A percentile compares a stretch with the other conserved stretches of the same genome.
Conservation (phyloP, 2,113 vertebrate species). For the Aldabrachelys gigantea region DNA sequence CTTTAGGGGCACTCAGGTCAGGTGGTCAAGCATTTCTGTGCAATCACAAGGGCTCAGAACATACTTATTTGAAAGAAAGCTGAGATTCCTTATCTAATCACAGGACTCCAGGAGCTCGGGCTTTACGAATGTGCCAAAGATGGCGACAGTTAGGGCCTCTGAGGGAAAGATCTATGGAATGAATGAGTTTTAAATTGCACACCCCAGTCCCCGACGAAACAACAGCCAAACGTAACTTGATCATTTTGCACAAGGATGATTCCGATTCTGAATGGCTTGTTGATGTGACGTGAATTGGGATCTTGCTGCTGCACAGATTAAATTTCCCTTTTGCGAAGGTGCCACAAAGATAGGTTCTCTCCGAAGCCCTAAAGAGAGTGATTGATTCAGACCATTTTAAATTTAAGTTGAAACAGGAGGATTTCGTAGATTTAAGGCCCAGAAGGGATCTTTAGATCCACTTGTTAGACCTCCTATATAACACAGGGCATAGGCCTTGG, state of each 20-base stretch:
- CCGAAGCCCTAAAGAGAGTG: neutral
- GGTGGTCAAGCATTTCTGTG: neutral
- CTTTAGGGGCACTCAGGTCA: neutral
- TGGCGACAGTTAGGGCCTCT: fast-evolving
- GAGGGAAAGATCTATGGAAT: neutral
- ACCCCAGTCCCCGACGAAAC: neutral
- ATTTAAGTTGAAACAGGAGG: neutral
- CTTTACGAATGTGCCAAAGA: neutral
- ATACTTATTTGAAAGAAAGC: fast-evolving
- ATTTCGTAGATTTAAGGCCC: neutral
- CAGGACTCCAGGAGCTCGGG: fast-evolving
- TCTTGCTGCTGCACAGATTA: neutral
- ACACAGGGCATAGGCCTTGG: neutral
- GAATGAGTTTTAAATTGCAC: neutral
- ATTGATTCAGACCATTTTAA: neutral
- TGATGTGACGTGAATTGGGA: neutral
- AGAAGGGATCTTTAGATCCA: neutral
- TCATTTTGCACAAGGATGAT: neutral
- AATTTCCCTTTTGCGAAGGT: fast-evolving
- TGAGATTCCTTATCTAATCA: neutral
- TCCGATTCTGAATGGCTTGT: neutral
- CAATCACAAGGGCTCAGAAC: fast-evolving
- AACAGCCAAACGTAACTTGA: neutral
- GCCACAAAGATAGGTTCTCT: neutral
- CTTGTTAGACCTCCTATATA: neutral